Conservation (phyloP, 2,888 invertebrate species). For the Lucinisca nassula region DNA sequence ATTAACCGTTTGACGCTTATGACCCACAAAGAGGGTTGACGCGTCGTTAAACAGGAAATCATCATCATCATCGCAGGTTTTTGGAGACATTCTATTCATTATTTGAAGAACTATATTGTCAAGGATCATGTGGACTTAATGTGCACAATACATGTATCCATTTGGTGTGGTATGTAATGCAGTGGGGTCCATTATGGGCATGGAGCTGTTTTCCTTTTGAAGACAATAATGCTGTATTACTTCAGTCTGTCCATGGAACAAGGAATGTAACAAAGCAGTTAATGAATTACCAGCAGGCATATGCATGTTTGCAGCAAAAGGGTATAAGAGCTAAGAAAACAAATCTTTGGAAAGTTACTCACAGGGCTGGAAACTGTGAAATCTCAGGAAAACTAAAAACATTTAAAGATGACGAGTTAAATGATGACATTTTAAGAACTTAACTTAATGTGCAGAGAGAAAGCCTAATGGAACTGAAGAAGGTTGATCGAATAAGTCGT, state of each 20-base stretch:
- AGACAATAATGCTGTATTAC: conserved; percentile 14
- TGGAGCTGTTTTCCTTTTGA: conserved; percentile 53
- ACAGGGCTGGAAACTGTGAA: not conserved
- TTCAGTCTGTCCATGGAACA: not conserved
- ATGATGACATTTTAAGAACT: not conserved
- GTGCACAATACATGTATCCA: conserved; percentile 55
- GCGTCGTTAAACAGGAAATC: too few species aligned
- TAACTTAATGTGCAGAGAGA: not conserved
- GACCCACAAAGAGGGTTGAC: too few species aligned
- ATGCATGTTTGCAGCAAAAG: not conserved
- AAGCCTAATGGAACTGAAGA: not conserved
- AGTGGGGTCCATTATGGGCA: conserved; percentile 41
- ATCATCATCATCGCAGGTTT: too few species aligned
- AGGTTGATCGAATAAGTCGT: not conserved
- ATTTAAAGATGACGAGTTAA: too few species aligned
- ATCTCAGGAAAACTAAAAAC: not conserved
- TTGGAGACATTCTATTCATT: conserved; percentile 53
- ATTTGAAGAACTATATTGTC: conserved; percentile 43
- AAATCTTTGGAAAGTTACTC: not conserved
- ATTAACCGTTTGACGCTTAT: too few species aligned
- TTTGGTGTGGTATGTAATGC: conserved; percentile 26
- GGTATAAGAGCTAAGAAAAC: not conserved
- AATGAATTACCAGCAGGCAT: not conserved
- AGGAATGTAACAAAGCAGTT: not conserved
- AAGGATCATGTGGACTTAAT: conserved; percentile 54